Percentiles rank a stretch among this genome's conserved stretches.
phyloP scores from a whole-genome alignment of 2,888 invertebrate genomes.

The Seira ritae region DNA sequence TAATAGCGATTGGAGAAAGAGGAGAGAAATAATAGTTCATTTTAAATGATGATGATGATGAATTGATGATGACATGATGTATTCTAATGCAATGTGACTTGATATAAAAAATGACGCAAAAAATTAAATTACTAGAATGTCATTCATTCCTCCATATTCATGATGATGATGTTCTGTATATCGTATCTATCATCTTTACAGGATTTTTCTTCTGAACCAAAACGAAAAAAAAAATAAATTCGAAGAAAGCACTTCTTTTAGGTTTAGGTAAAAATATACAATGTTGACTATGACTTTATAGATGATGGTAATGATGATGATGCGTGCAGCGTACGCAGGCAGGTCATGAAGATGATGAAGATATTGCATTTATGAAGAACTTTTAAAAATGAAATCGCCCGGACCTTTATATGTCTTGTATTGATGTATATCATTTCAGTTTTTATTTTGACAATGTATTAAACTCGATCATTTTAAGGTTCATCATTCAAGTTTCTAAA shows the following conservation, averaged over 20 bases:
- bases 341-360: no score
- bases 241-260: background rate
- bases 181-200: background rate
- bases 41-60: background rate
- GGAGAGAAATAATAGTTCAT: background rate
- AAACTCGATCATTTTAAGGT: no score
- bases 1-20: background rate
- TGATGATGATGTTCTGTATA: background rate
- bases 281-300: background rate
- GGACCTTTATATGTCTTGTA: background rate
- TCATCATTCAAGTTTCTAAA: background rate
- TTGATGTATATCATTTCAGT: background rate
- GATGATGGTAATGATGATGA: background rate
- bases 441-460: background rate
- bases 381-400: background rate
- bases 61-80: background rate
- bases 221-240: no score
- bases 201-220: background rate
- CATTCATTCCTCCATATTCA: slow-evolving; percentile 2
- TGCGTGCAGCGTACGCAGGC: no score
- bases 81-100: slow-evolving; percentile 7
- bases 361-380: background rate
- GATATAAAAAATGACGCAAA: slow-evolving; percentile 6
- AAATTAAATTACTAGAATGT: background rate
- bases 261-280: no score